These are phyloP conservation scores for Ypsolopha scabrella DNA, from an alignment of 2,888 invertebrate species.

Conservation along the genomic window DNA sequence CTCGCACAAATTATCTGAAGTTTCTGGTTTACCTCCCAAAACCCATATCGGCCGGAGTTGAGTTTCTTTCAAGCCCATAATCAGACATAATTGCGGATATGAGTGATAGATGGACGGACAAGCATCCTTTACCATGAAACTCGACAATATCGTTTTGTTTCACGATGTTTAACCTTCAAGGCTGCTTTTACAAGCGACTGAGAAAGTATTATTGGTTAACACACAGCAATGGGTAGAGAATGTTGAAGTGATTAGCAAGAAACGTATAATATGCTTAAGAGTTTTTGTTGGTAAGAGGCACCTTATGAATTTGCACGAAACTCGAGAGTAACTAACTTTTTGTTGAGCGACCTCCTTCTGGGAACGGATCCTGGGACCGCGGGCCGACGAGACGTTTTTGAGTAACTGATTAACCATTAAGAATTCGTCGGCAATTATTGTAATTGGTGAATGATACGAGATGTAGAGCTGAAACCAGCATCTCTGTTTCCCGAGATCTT, in stretches of 20 bases:
- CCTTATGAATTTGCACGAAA: constrained; percentile 7
- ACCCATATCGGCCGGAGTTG: too few species aligned
- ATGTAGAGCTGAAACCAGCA: too few species aligned
- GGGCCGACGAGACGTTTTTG: neutral
- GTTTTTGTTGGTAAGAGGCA: neutral
- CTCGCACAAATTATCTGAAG: too few species aligned
- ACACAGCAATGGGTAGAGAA: too few species aligned
- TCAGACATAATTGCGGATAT: neutral
- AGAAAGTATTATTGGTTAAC: neutral
- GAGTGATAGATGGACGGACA: neutral
- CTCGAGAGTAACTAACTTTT: constrained; percentile 10
- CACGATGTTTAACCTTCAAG: too few species aligned
- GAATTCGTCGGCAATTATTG: constrained; percentile 3
- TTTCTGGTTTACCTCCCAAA: too few species aligned
- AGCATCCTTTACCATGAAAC: neutral
- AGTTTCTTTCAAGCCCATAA: neutral
- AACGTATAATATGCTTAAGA: neutral
- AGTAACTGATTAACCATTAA: constrained; percentile 10
- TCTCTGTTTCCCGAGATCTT: too few species aligned
- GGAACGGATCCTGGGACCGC: constrained; percentile 13
- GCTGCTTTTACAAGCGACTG: neutral
- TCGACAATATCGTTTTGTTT: too few species aligned
- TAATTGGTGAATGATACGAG: neutral
- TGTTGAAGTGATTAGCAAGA: too few species aligned
- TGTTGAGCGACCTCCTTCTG: constrained; percentile 11